phyloP scores from a whole-genome alignment of 1,140 invertebrate genomes.

The Capitella teleta region DNA sequence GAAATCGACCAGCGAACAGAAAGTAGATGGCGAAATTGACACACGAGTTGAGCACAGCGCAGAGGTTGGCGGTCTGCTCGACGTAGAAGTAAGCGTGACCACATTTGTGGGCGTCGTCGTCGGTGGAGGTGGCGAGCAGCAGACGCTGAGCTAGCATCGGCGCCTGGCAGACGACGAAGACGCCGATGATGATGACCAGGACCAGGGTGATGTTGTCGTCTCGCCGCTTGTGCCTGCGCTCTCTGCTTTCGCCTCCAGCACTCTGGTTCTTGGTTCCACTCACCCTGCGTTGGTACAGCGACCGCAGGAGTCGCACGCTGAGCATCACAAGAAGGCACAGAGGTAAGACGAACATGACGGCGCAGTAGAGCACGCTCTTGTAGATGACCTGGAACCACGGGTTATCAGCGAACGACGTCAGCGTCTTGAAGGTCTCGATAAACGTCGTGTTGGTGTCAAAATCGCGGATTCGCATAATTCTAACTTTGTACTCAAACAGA shows the following conservation, averaged over 20 bases:
- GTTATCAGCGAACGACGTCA: not conserved
- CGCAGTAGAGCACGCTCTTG: conserved; percentile 1
- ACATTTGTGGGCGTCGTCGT: not conserved
- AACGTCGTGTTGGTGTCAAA: not conserved
- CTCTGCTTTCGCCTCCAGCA: no score
- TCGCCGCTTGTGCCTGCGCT: not conserved
- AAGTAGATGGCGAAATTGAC: no score
- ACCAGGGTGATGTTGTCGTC: no score
- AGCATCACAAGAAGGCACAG: not conserved
- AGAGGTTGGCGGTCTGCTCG: not conserved
- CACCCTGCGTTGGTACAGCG: not conserved
- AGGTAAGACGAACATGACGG: conserved; percentile 1
- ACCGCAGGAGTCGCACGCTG: not conserved
- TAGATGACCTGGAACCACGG: not conserved
- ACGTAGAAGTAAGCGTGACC: conserved; percentile 1
- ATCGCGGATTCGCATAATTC: not conserved
- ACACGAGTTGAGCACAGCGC: not conserved
- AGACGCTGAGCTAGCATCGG: no score
- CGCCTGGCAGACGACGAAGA: no score
- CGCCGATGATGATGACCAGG: not conserved
- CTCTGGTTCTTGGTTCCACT: no score
- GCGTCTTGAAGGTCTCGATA: not conserved
- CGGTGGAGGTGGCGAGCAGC: not conserved
- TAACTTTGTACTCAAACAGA: not conserved
- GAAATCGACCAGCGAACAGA: no score